Conservation (phyloP, 53 echinoderm and acorn worm genomes). For the Echinarachnius parma region DNA sequence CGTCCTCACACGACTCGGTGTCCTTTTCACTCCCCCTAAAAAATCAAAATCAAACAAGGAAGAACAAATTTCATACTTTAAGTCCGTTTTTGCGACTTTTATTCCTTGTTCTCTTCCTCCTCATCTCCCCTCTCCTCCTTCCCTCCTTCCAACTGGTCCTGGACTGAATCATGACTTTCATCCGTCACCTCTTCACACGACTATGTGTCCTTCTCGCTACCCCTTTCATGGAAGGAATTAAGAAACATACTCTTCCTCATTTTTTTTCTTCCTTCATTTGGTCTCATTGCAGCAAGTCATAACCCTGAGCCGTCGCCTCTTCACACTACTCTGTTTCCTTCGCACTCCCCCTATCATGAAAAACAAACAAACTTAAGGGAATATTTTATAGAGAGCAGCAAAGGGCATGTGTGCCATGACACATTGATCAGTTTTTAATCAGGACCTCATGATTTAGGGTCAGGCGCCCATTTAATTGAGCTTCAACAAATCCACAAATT, state of each 20-base stretch:
- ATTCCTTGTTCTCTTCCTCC: constrained; percentile 29
- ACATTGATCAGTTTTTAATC: too few relatives aligned
- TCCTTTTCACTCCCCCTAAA: constrained; percentile 9
- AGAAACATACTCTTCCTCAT: neutral
- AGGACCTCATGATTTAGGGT: neutral
- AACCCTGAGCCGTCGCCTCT: neutral
- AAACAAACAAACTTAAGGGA: too few relatives aligned
- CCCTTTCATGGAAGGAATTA: neutral
- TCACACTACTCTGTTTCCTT: too few relatives aligned
- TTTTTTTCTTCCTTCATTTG: neutral
- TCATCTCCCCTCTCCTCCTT: constrained; percentile 47
- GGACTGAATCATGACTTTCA: constrained; percentile 26
- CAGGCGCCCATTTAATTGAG: neutral
- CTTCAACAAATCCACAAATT: too few relatives aligned
- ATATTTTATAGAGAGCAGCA: too few relatives aligned
- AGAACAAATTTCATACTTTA: neutral
- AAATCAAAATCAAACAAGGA: neutral
- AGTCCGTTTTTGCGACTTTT: neutral
- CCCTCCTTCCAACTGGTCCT: constrained; percentile 30
- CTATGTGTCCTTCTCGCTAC: constrained; percentile 34
- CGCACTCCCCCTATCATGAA: too few relatives aligned
- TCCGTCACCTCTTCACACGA: constrained; percentile 32
- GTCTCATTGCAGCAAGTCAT: neutral
- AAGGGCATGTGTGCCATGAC: too few relatives aligned
- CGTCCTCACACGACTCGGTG: constrained; percentile 34